Evolutionary conservation across 1,140 invertebrate genomes (phyloP), one percentile per base, ranked within the genome.

Genomic region (Andrena cerasifolii): DNA sequence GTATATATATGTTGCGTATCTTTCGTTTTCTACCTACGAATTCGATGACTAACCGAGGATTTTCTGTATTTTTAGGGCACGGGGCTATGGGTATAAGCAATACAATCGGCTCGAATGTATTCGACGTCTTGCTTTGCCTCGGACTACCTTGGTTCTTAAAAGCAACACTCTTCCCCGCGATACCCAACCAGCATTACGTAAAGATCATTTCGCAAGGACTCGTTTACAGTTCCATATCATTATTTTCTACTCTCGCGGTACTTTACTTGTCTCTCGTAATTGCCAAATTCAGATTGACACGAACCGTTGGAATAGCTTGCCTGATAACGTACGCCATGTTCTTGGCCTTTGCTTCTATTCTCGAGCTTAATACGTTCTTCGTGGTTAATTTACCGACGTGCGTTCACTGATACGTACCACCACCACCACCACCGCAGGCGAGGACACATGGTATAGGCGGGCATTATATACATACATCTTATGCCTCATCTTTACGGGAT

Each of bases 121-220:
- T 98, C 88, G 97, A 97, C 88, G 97, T 98, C 73, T 92, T 98
- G 18, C 91, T 98, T 4, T 98, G 97, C 85, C 92, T 98, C 59
- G 96, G 97, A n/a, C 89, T 97, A 16, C 97, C 97, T 1, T 98
- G 97, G 97, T 93, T 97, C n/a, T 94, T 97, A n/a, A 97, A 97
- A 88, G 94, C 96, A 0, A 90, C 95, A 4, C 95, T 96, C 83
- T 95, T 96, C 76, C 96, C 96, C 0, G 94, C 94, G 33, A 89
- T 93, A 24, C 93, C 94, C 0, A 94, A 94, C 26, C 93, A 95
- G 72, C 94, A 96, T 86, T 96, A 93, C 89, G 95, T 97, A 86
- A 93, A 94, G 78, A 96, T 97, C 82, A 97, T 97, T 90, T 97
- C 96, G 1, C 95, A 95, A 59, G 96, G 96, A 2, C 89, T 97